Evolutionary conservation across 2,888 invertebrate genomes (phyloP), one percentile per base, ranked within the genome.

Genomic region (Cotesia congregata): DNA sequence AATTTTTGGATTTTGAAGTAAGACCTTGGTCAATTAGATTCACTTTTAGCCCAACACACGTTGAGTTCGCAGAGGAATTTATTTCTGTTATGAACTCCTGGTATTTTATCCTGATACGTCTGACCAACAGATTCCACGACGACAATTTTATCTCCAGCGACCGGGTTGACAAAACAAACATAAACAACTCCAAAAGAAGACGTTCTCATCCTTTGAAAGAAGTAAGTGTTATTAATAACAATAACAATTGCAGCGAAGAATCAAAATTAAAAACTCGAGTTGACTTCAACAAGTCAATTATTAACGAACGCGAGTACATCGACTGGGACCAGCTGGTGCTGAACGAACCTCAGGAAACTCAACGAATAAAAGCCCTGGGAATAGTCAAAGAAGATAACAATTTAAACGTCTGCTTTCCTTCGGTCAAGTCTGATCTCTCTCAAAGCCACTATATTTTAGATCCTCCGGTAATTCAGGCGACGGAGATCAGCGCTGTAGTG

Each of bases 1-100:
- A 92, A 78, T 94, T 94, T 83, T 91, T 94, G 68, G 94, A 94
- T 85, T 94, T 94, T 84, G 92, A 94, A 81, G 93, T 93, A 71
- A 90, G 92, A 78, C 92, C 93, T 50, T 91, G 94, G 84, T 91
- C 92, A 67, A 89, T 95, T 1, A 93, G 93, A 81, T 89, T 94
- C 70, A 91, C 92, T 76, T 94, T 95, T 85, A 85, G 90, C 17
- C 93, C 94, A 2, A 87, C 90, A 1, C 90, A 92, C 75, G 89
- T 95, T 69, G 90, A 91, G 59, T 89, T 95, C 67, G 92, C 92
- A 50, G 95, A 95, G 85, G 94, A 95, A 87, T 93, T 93, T 77
- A 90, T 95, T 30, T 92, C 93, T 0, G 92, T 93, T 77, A 91
- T 93, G 87, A 93, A 93, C 81, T 90, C 90, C 72, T 91, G 92